phyloP scores from a whole-genome alignment of 37 sponge, comb jelly and placozoan species.

The Ephydatia muelleri region DNA sequence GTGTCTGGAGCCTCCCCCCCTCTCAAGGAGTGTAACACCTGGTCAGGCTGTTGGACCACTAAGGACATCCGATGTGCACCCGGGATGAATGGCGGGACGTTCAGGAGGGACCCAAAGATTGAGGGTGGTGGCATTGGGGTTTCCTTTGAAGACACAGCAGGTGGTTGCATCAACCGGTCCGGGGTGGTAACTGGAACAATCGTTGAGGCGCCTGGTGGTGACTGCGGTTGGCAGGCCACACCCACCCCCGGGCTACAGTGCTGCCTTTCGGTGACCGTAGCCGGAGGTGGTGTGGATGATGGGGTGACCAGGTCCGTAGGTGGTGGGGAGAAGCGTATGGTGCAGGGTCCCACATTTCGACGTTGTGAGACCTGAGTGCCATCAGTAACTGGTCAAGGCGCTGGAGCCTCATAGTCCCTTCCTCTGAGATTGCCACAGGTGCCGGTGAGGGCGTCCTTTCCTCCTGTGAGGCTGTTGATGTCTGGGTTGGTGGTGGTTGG shows the following conservation, averaged over 20 bases:
- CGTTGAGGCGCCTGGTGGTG: neutral
- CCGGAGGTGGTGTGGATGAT: neutral
- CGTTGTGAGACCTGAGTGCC: neutral
- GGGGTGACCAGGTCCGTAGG: neutral
- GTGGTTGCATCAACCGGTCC: neutral
- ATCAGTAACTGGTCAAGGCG: neutral
- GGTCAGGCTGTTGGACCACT: neutral
- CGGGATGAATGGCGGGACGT: neutral
- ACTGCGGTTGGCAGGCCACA: neutral
- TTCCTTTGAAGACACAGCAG: neutral
- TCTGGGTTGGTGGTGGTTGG: too few species aligned
- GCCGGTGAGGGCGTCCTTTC: neutral
- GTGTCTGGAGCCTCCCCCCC: neutral
- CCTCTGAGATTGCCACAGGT: neutral
- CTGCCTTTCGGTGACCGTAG: neutral
- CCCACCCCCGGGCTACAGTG: neutral
- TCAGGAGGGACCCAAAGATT: neutral
- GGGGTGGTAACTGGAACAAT: too few species aligned
- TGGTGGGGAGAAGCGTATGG: too few species aligned
- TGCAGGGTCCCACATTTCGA: too few species aligned
- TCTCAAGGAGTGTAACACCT: neutral
- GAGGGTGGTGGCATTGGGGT: neutral
- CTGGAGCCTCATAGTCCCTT: neutral
- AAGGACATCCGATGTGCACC: neutral
- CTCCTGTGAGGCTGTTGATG: neutral